phyloP scores from a whole-genome alignment of 2,888 invertebrate species.

The Patella pellucida region DNA sequence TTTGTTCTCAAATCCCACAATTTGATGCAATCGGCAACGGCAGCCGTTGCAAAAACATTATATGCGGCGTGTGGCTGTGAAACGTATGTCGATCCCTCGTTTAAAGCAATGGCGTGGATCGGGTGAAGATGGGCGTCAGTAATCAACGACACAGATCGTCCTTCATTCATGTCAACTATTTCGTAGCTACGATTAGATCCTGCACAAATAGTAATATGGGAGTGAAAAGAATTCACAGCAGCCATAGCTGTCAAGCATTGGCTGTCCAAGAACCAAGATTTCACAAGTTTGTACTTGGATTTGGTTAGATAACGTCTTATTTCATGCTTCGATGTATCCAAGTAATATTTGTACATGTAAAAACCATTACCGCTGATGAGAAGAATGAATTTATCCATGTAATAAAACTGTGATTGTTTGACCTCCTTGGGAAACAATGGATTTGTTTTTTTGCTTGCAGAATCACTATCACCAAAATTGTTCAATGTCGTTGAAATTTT shows the following conservation, averaged over 20 bases:
- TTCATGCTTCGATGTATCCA: conserved; percentile 63
- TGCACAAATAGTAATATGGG: conserved; percentile 68
- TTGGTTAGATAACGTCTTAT: conserved; percentile 66
- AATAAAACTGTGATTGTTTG: conserved; percentile 67
- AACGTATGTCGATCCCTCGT: conserved; percentile 63
- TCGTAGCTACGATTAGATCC: conserved; percentile 66
- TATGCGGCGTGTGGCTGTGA: conserved; percentile 62
- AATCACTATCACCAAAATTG: conserved; percentile 40
- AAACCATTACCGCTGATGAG: conserved; percentile 58
- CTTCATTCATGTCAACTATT: conserved; percentile 68
- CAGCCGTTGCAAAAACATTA: conserved; percentile 66
- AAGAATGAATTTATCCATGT: conserved; percentile 69
- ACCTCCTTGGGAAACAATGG: conserved; percentile 59
- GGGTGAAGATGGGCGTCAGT: conserved; percentile 63
- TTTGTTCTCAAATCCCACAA: conserved; percentile 70
- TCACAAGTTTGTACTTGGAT: conserved; percentile 65
- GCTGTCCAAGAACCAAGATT: conserved; percentile 48
- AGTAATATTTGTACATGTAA: conserved; percentile 66
- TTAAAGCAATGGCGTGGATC: conserved; percentile 61
- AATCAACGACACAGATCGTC: conserved; percentile 53
- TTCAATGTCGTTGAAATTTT: conserved; percentile 47
- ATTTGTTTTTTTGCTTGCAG: conserved; percentile 32
- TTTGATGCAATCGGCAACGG: conserved; percentile 69
- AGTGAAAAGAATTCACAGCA: conserved; percentile 67
- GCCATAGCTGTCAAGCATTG: conserved; percentile 63